Percentiles rank a stretch among this genome's conserved stretches.
Evolutionary conservation across 92 coral and sea anemone species (phyloP).

Genomic region (Desmophyllum pertusum): DNA sequence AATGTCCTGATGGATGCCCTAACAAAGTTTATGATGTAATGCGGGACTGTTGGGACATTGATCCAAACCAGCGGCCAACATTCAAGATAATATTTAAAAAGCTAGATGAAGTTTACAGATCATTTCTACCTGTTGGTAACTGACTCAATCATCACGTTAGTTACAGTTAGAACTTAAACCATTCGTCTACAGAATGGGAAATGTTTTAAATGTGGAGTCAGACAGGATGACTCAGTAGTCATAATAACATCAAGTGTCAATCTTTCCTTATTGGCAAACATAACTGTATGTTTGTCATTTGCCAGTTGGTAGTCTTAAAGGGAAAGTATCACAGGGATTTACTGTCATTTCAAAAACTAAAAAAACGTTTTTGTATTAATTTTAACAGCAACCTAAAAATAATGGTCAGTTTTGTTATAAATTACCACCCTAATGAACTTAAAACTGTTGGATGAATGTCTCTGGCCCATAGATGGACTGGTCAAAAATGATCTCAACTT

Average conservation of each 20-base stretch:
- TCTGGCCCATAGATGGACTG: too few species aligned
- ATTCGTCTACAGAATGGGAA: not conserved
- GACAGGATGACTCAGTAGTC: not conserved
- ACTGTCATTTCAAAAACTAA: too few species aligned
- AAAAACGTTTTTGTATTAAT: too few species aligned
- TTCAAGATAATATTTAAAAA: slow-evolving; percentile 63
- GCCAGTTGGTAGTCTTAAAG: not conserved
- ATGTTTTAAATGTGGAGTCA: not conserved
- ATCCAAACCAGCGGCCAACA: slow-evolving; percentile 73
- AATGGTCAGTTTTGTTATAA: too few species aligned
- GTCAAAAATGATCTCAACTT: too few species aligned
- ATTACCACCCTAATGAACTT: too few species aligned
- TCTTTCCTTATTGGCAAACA: not conserved
- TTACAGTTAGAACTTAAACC: not conserved
- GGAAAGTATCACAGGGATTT: too few species aligned
- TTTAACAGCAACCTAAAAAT: too few species aligned
- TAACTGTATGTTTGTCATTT: not conserved
- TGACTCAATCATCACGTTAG: not conserved
- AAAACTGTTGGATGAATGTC: too few species aligned
- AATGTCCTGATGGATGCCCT: slow-evolving; percentile 87
- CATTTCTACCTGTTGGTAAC: slow-evolving; percentile 27
- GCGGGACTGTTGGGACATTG: slow-evolving; percentile 81
- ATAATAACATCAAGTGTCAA: not conserved
- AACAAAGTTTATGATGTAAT: slow-evolving; percentile 64
- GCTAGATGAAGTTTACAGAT: slow-evolving; percentile 46